Evolutionary conservation across 1,140 invertebrate species (phyloP), one percentile per base, ranked within the genome.

Genomic region (Pogonomyrmex barbatus): DNA sequence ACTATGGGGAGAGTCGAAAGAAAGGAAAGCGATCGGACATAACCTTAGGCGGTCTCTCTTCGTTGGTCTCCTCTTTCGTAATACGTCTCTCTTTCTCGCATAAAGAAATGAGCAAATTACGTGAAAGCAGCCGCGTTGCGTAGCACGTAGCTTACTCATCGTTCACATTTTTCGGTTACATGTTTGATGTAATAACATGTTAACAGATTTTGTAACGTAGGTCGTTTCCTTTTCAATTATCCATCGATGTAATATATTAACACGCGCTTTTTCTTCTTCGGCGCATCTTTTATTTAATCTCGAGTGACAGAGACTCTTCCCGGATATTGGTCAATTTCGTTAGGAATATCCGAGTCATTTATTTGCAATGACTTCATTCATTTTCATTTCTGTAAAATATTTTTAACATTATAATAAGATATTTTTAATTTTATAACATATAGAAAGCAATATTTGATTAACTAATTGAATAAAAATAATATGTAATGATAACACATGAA

Each of bases 31-130:
- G 79, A 83, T 83, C 68, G 50, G 79, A 83, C 79, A 54, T 83
- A 83, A 83, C 79, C 79, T 73, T 83, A 83, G 68, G 68, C 79
- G 33, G 79, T 85, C 83, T 85, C 65, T 68, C 79, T 83, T 85
- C 47, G 68, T 24, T 50, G 56, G 47, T 10, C 71, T 58, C 42
- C 45, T 84, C 36, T 67, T 58, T 86, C 68, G 65, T 58, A 68
- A 75, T 86, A 39, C 45, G 12, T 65, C 60, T 87, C 42, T 73
- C 47, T 83, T 47, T 62, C 50, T 71, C 33, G 54, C 67, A 36
- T 60, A 75, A 62, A 87, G 73, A 87, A 84, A 67, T 79, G 62
- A 58, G n/a, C 83, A 81, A 85, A 85, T 85, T 85, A 79, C 42
- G 79, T 83, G 79, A 83, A 83, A 83, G 79, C 54, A 83, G 24